These are phyloP conservation scores for Enteromius radiatus DNA, from an alignment of 2,797 vertebrate species.

Conservation along the genomic window DNA sequence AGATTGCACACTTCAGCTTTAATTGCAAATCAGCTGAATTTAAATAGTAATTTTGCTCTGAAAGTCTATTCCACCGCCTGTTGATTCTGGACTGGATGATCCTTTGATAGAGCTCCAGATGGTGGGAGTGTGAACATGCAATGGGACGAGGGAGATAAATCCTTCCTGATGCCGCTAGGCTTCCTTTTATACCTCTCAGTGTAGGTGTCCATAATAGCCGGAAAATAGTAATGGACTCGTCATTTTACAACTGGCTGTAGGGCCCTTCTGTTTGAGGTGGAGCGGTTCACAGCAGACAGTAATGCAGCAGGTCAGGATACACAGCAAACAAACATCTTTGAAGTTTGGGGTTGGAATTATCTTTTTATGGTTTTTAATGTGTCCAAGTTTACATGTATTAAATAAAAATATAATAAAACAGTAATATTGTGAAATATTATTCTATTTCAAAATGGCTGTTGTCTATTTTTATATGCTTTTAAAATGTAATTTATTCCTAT, in stretches of 20 bases:
- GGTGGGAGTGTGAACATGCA: slow-evolving; percentile 22
- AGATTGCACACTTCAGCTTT: not conserved
- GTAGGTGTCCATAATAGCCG: slow-evolving; percentile 16
- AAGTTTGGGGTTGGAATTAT: not conserved
- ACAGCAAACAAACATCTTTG: not conserved
- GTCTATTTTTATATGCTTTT: not conserved
- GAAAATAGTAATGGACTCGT: slow-evolving; percentile 27
- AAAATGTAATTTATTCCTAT: not conserved
- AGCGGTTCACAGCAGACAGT: slow-evolving; percentile 35
- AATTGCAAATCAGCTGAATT: slow-evolving; percentile 32
- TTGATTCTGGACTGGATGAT: not conserved
- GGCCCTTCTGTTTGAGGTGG: slow-evolving; percentile 64
- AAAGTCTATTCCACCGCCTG: slow-evolving; percentile 3
- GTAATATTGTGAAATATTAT: not conserved
- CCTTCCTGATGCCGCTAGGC: slow-evolving; percentile 5
- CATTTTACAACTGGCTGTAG: slow-evolving; percentile 40
- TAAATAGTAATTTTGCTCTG: slow-evolving; percentile 62
- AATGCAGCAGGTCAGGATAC: slow-evolving; percentile 10
- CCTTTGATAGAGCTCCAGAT: not conserved
- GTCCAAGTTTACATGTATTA: not conserved
- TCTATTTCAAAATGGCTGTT: not conserved
- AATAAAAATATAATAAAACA: not conserved
- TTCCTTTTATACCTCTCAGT: slow-evolving; percentile 31
- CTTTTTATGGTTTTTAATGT: not conserved
- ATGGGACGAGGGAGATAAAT: not conserved